A percentile compares a stretch with the other conserved stretches of the same genome.
Evolutionary conservation across 2,113 vertebrate genomes (phyloP).

Genomic region (Dasyornis broadbenti): DNA sequence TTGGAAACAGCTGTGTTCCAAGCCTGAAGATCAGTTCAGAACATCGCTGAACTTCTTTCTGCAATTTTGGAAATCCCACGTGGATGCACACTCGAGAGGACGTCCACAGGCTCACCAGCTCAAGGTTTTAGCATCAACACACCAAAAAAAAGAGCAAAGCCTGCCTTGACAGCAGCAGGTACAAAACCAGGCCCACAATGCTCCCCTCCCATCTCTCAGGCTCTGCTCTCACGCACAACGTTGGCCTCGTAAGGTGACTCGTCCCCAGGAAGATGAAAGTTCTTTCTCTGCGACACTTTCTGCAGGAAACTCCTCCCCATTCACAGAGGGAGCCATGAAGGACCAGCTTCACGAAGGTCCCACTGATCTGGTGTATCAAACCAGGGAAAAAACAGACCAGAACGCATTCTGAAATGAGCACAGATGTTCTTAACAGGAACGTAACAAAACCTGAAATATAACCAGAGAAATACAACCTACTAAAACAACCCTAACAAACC

Average conservation of each 20-base stretch:
- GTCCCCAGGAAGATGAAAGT: background rate
- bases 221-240: background rate
- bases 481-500: background rate
- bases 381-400: background rate
- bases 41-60: background rate
- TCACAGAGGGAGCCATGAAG: background rate
- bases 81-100: background rate
- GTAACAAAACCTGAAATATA: background rate
- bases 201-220: background rate
- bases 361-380: background rate
- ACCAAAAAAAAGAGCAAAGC: background rate
- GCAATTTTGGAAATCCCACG: background rate
- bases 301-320: background rate
- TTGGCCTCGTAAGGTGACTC: background rate
- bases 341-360: background rate
- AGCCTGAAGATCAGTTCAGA: background rate
- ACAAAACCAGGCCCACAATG: background rate
- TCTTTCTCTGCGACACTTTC: background rate
- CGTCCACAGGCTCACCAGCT: background rate
- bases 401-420: background rate
- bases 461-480: background rate
- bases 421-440: background rate
- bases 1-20: background rate
- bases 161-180: background rate
- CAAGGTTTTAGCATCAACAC: background rate